These are phyloP conservation scores for Suillia variegata DNA, from an alignment of 2,888 invertebrate species.

Conservation along the genomic window DNA sequence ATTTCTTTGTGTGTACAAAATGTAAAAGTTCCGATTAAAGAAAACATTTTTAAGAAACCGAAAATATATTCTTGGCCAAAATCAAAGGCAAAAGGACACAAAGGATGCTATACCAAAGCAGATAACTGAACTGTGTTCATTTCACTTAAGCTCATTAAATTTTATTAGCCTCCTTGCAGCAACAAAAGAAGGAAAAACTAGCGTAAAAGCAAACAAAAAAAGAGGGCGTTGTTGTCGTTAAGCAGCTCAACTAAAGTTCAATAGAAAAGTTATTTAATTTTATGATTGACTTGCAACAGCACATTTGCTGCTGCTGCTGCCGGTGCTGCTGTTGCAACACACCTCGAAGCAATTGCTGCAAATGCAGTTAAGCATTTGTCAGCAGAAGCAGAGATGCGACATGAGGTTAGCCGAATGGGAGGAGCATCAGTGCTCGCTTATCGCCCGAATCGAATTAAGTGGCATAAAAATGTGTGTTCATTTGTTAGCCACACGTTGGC, in stretches of 20 bases:
- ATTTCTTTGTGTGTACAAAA: too few species aligned
- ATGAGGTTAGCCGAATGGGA: background rate
- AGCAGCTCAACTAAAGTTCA: constrained; percentile 27
- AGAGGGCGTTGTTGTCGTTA: background rate
- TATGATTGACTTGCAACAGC: constrained; percentile 33
- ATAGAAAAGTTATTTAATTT: constrained; percentile 35
- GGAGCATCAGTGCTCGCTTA: background rate
- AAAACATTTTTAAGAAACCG: background rate
- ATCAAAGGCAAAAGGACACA: background rate
- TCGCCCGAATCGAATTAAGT: constrained; percentile 8
- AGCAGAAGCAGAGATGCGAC: background rate
- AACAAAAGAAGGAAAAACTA: background rate
- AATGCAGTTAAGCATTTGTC: constrained; percentile 1
- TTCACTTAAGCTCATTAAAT: constrained; percentile 15
- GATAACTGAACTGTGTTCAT: constrained; percentile 9
- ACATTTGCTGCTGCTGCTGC: background rate
- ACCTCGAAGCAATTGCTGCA: background rate
- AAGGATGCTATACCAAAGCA: background rate
- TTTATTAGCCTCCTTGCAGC: constrained; percentile 7
- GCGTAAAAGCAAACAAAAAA: background rate
- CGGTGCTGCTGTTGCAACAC: too few species aligned
- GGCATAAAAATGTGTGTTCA: constrained; percentile 14
- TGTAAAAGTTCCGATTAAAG: background rate
- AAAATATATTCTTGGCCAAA: background rate
- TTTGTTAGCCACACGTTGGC: constrained; percentile 11